Evolutionary conservation across 2,888 invertebrate genomes (phyloP), one percentile per base, ranked within the genome.

Genomic region (Ochropacha duplaris): DNA sequence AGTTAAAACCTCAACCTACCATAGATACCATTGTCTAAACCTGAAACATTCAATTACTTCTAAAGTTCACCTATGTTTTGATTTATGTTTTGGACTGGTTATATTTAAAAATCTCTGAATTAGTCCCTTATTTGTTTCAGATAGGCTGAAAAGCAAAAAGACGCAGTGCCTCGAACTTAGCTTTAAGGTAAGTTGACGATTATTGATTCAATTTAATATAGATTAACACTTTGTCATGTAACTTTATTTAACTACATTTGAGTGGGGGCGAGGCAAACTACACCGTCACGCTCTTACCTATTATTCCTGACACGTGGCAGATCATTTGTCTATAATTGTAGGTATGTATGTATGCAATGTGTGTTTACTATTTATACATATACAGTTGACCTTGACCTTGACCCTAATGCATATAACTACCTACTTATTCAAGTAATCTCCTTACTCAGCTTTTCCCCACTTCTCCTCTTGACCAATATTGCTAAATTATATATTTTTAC

Each of bases 321-420:
- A 39, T 16, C 16, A 44, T 44, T 44, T 44, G 44, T 16, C 39
- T 39, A 39, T 39, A 16, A 44, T 44, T 19, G 0, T 19, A 44
- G 5, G 11, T 39, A 39, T 5, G 19, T 44, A 44, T 44, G 44
- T 44, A 44, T 44, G 16, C 44, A 44, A 44, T 19, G 44, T n/a
- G 44, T 44, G 44, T n/a, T 44, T 44, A 44, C 26, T 51, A 24
- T 57, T 56, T 55, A 58, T 56, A 58, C 57, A 58, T 55, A 64
- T 49, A 54, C 56, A 31, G 11, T 57, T 76, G 74, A 73, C 77
- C 75, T 79, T 78, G 78, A 76, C 74, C 78, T 72, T 76, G 76
- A 76, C 75, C 78, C 59, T 54, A 57, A 56, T 50, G 44, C 50
- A 19, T 9, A 44, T 44, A 44, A 16, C 8, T 44, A 44, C 8